Conservation (phyloP, 2,797 vertebrate species). For the Sphenodon punctatus region DNA sequence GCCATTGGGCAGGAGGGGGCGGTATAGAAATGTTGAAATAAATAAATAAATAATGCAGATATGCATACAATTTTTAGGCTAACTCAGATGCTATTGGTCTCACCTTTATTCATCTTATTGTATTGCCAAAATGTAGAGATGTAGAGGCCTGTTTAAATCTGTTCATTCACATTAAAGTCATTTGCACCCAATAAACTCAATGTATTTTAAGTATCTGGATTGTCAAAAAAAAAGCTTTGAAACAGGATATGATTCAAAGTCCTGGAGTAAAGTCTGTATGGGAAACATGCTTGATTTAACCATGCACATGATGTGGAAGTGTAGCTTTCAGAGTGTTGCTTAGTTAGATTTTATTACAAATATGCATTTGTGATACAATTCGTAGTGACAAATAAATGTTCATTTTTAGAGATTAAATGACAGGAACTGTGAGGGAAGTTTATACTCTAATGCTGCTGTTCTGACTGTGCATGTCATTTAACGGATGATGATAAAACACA, state of each 20-base stretch:
- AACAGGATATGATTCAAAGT: neutral
- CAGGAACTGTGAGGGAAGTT: neutral
- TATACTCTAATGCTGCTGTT: neutral
- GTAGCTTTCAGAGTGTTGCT: neutral
- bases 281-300: neutral
- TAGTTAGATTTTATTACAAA: neutral
- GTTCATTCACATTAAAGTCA: neutral
- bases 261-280: no score
- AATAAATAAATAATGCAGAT: no score
- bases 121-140: neutral
- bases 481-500: conserved; percentile 12
- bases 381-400: neutral
- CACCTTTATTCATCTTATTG: neutral
- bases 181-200: no score
- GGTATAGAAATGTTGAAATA: no score
- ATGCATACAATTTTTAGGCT: no score
- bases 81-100: neutral
- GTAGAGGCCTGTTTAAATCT: no score
- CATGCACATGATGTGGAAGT: neutral
- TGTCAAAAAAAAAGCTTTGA: neutral
- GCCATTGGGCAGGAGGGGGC: no score
- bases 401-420: conserved; percentile 10
- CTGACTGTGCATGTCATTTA: neutral
- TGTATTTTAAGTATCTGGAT: no score
- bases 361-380: neutral